Conservation (phyloP, 2,797 vertebrate species). For the Glossophaga mutica region DNA sequence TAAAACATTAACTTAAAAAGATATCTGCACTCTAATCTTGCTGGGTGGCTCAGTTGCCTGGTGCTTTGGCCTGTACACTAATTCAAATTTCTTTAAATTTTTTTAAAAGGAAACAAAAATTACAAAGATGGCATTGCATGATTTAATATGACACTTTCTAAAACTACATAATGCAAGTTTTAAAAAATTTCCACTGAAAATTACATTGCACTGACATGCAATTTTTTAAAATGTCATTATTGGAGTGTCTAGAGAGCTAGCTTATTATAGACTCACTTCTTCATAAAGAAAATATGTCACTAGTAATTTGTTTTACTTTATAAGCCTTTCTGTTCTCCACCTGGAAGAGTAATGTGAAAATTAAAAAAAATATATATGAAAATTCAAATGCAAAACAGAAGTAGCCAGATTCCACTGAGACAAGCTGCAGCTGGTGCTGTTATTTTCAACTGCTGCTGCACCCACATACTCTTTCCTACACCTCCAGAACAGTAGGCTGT, state of each 20-base stretch:
- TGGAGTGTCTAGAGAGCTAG: constrained; percentile 51
- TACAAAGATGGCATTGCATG: constrained; percentile 13
- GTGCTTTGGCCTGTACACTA: background rate
- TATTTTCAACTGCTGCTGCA: background rate
- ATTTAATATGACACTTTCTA: constrained; percentile 61
- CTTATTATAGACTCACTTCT: constrained; percentile 24
- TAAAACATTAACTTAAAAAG: background rate
- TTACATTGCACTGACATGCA: constrained; percentile 58
- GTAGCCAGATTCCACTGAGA: background rate
- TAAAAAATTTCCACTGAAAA: constrained; percentile 40
- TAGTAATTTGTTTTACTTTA: constrained; percentile 71
- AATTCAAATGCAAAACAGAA: background rate
- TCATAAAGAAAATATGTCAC: constrained; percentile 54
- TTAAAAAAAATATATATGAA: background rate
- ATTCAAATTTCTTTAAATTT: constrained; percentile 14
- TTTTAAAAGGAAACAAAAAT: background rate
- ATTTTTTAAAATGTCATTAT: constrained; percentile 71
- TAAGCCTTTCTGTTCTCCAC: constrained; percentile 36
- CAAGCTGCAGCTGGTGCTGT: background rate
- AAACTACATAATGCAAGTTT: constrained; percentile 55
- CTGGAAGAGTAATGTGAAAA: constrained; percentile 23
- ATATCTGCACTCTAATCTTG: background rate
- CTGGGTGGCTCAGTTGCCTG: background rate
- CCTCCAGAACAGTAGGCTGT: background rate
- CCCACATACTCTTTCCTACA: background rate